Evolutionary conservation across 2,113 vertebrate genomes (phyloP).

Genomic region (Phalacrocorax pelagicus): DNA sequence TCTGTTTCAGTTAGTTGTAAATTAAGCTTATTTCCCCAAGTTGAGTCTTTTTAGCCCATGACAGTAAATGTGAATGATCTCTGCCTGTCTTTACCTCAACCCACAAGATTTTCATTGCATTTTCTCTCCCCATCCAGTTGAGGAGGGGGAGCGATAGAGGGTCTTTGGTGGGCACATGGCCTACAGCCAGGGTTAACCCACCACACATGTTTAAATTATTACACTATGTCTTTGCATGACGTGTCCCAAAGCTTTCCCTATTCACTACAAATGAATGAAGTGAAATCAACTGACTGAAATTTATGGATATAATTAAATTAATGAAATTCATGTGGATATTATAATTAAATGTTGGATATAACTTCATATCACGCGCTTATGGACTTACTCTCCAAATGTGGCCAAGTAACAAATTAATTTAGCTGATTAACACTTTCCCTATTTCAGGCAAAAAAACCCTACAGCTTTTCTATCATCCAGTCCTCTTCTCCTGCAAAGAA

Average conservation of each 20-base stretch:
- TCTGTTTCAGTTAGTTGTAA: too few relatives aligned
- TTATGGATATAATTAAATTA: not conserved
- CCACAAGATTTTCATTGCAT: too few relatives aligned
- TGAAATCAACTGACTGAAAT: not conserved
- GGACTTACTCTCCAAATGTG: not conserved
- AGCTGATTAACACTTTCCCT: not conserved
- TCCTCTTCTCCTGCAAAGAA: not conserved
- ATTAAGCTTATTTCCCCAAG: too few relatives aligned
- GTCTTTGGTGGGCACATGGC: not conserved
- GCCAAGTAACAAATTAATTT: not conserved
- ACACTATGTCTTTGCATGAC: not conserved
- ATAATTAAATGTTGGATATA: not conserved
- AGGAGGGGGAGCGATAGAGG: not conserved
- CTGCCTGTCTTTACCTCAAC: too few relatives aligned
- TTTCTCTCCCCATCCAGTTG: not conserved
- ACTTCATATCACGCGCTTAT: not conserved
- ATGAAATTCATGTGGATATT: not conserved
- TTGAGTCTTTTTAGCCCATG: too few relatives aligned
- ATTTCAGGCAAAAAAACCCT: not conserved
- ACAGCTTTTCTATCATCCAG: not conserved
- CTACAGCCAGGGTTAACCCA: too few relatives aligned
- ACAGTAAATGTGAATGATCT: too few relatives aligned
- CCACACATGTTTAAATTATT: accelerated
- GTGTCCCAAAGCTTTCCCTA: not conserved
- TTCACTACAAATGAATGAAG: not conserved